Evolutionary conservation across 2,113 vertebrate species (phyloP).

Genomic region (Lycocorax pyrrhopterus): DNA sequence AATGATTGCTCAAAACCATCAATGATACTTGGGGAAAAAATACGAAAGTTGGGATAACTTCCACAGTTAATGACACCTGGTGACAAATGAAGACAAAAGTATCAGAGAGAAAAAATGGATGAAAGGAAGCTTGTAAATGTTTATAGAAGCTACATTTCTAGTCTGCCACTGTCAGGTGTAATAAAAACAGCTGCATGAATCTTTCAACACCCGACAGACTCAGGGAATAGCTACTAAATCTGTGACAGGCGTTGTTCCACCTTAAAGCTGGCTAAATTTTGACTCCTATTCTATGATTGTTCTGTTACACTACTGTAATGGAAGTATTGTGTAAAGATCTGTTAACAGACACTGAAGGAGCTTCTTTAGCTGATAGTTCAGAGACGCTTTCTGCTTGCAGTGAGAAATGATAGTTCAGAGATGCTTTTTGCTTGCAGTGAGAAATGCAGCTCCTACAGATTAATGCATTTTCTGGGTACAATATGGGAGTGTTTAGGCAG

Average conservation of each 20-base stretch:
- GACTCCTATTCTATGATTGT: background rate
- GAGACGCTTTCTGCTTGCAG: background rate
- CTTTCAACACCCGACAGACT: background rate
- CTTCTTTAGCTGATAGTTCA: background rate
- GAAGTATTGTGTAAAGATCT: background rate
- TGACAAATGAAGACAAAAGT: background rate
- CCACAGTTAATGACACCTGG: background rate
- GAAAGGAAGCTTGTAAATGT: background rate
- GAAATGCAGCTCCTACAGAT: background rate
- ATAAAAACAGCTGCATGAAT: background rate
- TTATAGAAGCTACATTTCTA: background rate
- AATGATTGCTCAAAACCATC: background rate
- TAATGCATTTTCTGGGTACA: background rate
- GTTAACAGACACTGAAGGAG: background rate
- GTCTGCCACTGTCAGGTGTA: background rate
- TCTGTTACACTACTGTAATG: background rate
- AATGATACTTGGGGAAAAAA: background rate
- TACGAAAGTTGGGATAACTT: background rate
- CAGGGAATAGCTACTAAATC: background rate
- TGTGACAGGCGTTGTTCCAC: fast-evolving
- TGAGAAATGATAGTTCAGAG: background rate
- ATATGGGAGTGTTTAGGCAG: background rate
- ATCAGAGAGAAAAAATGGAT: background rate
- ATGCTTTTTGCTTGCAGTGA: background rate
- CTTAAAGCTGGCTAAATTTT: background rate